Evolutionary conservation across 2,113 vertebrate species (phyloP).

Genomic region (Ageneiosus marmoratus): DNA sequence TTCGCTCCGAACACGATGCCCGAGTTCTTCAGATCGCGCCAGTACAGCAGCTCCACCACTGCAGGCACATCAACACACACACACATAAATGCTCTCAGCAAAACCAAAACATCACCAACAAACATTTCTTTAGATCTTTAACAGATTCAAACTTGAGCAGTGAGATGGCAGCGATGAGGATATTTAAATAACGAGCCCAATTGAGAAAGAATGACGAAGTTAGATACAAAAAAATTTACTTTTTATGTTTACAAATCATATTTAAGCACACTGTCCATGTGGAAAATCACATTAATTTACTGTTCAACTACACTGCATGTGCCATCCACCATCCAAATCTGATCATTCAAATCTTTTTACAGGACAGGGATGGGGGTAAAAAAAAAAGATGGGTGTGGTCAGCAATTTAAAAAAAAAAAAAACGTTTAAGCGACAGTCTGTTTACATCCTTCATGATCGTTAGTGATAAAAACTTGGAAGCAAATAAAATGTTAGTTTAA

Average conservation of each 20-base stretch:
- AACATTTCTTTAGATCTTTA: neutral
- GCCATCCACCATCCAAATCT: constrained; percentile 6
- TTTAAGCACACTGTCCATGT: neutral
- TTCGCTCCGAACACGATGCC: constrained; percentile 91
- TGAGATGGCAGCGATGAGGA: neutral
- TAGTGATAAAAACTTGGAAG: neutral
- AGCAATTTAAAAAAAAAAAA: neutral
- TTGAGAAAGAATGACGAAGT: neutral
- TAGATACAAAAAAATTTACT: neutral
- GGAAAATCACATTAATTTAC: neutral
- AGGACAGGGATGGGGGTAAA: neutral
- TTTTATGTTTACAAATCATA: neutral
- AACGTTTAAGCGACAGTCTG: neutral
- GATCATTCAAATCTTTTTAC: neutral
- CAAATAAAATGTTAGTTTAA: neutral
- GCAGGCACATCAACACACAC: constrained; percentile 46
- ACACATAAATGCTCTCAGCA: neutral
- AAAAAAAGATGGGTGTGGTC: neutral
- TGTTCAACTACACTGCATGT: neutral
- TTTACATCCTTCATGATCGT: neutral
- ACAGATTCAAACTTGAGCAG: constrained; percentile 6
- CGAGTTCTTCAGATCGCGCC: constrained; percentile 94
- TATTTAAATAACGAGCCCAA: neutral
- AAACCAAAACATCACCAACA: no score
- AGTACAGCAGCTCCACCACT: constrained; percentile 98